These are phyloP conservation scores for Crossaster papposus DNA, from an alignment of 53 echinoderm and acorn worm genomes.

Conservation along the genomic window DNA sequence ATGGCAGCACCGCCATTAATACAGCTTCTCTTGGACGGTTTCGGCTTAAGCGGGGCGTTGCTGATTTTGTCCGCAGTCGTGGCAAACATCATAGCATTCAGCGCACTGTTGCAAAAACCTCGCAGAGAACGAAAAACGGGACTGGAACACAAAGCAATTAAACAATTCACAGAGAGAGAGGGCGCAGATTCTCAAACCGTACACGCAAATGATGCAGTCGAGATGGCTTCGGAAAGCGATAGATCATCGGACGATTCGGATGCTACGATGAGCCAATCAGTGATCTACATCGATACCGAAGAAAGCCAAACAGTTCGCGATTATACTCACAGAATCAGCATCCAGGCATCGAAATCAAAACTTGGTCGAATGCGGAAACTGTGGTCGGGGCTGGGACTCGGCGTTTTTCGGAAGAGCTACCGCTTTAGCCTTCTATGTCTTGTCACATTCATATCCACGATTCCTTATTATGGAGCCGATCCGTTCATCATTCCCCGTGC, in stretches of 20 bases:
- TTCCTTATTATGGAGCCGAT: background rate
- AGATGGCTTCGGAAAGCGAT: background rate
- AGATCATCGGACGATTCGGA: background rate
- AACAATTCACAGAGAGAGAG: background rate
- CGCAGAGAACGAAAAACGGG: background rate
- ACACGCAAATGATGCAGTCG: background rate
- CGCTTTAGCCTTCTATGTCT: background rate
- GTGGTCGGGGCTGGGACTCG: background rate
- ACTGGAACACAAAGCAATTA: no score
- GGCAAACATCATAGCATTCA: background rate
- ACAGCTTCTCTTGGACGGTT: slow-evolving; percentile 1
- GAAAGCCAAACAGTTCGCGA: background rate
- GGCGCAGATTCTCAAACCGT: background rate
- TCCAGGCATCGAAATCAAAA: background rate
- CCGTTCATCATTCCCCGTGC: background rate
- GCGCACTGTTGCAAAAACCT: background rate
- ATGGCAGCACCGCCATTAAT: slow-evolving; percentile 13
- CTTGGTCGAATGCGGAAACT: background rate
- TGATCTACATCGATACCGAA: background rate
- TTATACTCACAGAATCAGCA: background rate
- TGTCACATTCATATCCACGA: background rate
- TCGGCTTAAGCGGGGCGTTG: slow-evolving; percentile 24
- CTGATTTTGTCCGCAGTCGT: slow-evolving; percentile 5
- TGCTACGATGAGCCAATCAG: background rate
- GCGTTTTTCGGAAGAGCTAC: background rate